Conservation (phyloP, 2,888 invertebrate genomes). For the Agonopterix arenella region DNA sequence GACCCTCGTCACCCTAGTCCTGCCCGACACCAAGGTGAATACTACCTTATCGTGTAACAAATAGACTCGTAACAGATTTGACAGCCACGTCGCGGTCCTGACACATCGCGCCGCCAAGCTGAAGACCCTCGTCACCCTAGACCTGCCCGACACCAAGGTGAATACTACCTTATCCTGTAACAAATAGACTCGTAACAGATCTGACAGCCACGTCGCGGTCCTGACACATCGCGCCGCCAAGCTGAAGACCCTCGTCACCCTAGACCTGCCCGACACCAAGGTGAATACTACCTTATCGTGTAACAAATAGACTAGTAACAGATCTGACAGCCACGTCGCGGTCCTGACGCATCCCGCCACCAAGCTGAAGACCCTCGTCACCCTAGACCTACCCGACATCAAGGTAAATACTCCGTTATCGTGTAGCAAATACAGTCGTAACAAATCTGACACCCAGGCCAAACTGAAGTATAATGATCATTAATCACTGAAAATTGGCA, state of each 20-base stretch:
- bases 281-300: constrained; percentile 32
- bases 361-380: constrained; percentile 83
- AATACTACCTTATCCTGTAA: not conserved
- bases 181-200: constrained; percentile 33
- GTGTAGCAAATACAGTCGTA: not conserved
- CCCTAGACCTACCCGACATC: constrained; percentile 88
- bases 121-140: constrained; percentile 86
- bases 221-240: constrained; percentile 86
- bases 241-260: constrained; percentile 84
- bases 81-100: constrained; percentile 86
- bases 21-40: constrained; percentile 84
- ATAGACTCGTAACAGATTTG: constrained; percentile 45
- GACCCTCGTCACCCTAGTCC: constrained; percentile 85
- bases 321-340: constrained; percentile 84
- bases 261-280: constrained; percentile 88
- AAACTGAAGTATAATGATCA: no score
- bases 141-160: constrained; percentile 87
- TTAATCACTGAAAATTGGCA: no score
- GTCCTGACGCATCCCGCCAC: constrained; percentile 87
- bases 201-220: constrained; percentile 85
- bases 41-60: not conserved
- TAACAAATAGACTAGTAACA: constrained; percentile 25
- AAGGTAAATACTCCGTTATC: constrained; percentile 58
- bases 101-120: constrained; percentile 85
- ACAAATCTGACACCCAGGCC: no score